Conservation (phyloP, 2,113 vertebrate genomes). For the chimpanzee (Pan troglodytes) region DNA sequence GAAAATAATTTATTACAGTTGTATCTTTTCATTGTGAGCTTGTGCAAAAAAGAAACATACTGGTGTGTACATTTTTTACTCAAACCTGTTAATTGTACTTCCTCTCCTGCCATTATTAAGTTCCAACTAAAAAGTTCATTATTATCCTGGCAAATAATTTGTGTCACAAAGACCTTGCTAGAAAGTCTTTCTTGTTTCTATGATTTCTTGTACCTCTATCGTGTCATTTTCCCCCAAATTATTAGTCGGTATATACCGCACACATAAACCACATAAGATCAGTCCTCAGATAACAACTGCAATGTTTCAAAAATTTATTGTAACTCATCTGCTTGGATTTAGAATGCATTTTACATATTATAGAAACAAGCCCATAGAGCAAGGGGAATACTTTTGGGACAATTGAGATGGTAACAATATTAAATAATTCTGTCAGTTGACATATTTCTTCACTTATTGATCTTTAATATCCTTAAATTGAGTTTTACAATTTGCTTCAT, state of each 20-base stretch:
- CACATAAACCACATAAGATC: neutral
- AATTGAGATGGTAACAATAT: neutral
- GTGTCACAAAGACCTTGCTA: neutral
- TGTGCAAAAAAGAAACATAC: neutral
- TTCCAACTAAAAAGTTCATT: neutral
- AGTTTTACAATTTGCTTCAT: neutral
- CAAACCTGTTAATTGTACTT: neutral
- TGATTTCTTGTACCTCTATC: neutral
- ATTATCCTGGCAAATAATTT: neutral
- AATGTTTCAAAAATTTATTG: neutral
- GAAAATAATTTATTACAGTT: neutral
- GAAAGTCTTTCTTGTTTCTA: neutral
- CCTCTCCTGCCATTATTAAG: neutral
- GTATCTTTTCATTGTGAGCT: neutral
- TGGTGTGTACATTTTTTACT: neutral
- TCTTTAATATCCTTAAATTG: neutral
- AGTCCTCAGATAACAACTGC: neutral
- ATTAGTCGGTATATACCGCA: neutral
- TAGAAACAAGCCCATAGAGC: neutral
- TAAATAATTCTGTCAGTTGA: neutral
- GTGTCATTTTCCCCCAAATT: neutral
- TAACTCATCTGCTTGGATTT: neutral
- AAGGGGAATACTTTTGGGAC: neutral
- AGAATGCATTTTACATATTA: neutral
- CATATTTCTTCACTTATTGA: neutral